phyloP scores from a whole-genome alignment of 2,113 vertebrate genomes.

The Thunnus thynnus region DNA sequence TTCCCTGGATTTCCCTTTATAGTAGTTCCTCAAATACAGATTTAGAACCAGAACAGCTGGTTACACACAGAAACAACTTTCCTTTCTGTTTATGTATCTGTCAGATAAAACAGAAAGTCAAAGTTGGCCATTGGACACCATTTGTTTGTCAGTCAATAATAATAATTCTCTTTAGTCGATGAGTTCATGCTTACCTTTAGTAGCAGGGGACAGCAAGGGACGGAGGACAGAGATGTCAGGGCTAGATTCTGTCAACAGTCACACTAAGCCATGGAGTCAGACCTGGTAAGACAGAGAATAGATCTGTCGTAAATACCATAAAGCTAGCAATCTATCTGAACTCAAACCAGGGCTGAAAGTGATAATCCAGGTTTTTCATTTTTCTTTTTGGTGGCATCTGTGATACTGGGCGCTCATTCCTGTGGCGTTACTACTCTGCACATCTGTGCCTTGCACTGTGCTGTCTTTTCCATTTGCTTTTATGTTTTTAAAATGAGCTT shows the following conservation, averaged over 20 bases:
- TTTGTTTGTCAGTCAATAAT: not conserved
- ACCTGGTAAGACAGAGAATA: constrained; percentile 37
- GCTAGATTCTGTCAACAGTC: constrained; percentile 6
- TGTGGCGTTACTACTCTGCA: not conserved
- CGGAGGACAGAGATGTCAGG: constrained; percentile 22
- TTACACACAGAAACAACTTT: too few relatives aligned
- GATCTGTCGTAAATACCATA: not conserved
- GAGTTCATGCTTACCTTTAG: constrained; percentile 42
- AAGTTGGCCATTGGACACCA: too few relatives aligned
- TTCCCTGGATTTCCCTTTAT: too few relatives aligned
- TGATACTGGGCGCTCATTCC: not conserved
- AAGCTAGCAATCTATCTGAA: not conserved
- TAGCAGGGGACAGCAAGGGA: constrained; percentile 39
- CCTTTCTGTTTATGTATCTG: too few relatives aligned
- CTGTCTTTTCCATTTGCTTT: not conserved
- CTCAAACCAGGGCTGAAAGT: not conserved
- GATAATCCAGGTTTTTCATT: not conserved
- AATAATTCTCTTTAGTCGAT: not conserved
- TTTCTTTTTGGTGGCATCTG: not conserved
- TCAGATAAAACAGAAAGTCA: too few relatives aligned
- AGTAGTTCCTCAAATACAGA: too few relatives aligned
- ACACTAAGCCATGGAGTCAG: constrained; percentile 62
- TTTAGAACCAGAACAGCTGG: too few relatives aligned
- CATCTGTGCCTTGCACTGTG: not conserved
- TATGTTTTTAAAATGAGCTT: too few relatives aligned